Base-by-base conservation (phyloP, 2,888 invertebrate genomes). In the Sphaerophoria taeniata region DNA sequence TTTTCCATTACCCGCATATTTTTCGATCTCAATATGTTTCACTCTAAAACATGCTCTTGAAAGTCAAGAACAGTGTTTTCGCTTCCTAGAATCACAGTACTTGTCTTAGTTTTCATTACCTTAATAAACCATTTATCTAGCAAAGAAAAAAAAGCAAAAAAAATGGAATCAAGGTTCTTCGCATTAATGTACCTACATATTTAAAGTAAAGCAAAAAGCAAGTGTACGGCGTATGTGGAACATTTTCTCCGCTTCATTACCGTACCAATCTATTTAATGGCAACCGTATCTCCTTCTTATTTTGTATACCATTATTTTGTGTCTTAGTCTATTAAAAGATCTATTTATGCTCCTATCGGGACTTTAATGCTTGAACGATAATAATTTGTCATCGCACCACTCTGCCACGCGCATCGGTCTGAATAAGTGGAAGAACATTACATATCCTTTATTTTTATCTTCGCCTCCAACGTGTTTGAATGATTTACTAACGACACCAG, bases 141-240 rank as follows among this genome's bases (percentile, higher is more conserved):
- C 65, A 14, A 65, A 34, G 31, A 11, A 55, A 12, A 14, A 36
- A 39, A 16, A 39, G 4, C 0, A n/a, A 43, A 31, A 65, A 34
- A 63, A 33, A 63, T 12, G 31, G 12, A 65, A 34, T 47, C 14
- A 49, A 65, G 49, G 14, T 63, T 14, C 16, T 65, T 6, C 34
- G 0, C 16, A 55, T 31, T 24, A 69, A 43, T 69, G 53, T 33
- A 6, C 31, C 4, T 51, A 36, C 24, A n/a, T 11, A 43, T 14
- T 55, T 33, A 43, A 0, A 71, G 53, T 45, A 45, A 45, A 47
- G 14, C 7, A 7, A 9, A 45, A 9, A 61, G n/a, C 45, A 63
- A 63, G 4, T 56, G 47, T 33, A 61, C 14, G 72, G 69, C 81
- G 63, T 82, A 73, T 82, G 77, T 47, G 82, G 34, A 77, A 77